These are phyloP conservation scores for Zingel zingel DNA, from an alignment of 2,113 vertebrate species.

Conservation along the genomic window DNA sequence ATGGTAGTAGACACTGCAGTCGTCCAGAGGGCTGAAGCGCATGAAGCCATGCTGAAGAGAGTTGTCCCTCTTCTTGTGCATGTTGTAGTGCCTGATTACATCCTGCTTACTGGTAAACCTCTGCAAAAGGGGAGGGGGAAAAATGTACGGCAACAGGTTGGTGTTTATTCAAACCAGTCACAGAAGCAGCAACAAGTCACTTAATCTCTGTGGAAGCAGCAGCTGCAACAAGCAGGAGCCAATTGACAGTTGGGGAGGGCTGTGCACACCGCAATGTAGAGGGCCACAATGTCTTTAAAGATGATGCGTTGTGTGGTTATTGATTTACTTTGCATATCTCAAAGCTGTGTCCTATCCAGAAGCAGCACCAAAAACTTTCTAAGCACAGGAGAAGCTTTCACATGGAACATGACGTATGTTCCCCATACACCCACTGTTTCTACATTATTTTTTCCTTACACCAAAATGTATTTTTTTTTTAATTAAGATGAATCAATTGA, in stretches of 20 bases:
- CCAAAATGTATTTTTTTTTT: conserved; percentile 59
- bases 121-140: conserved; percentile 83
- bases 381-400: conserved; percentile 45
- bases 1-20: conserved; percentile 99
- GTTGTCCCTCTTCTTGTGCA: conserved; percentile 99
- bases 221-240: conserved; percentile 81
- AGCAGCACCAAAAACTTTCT: conserved; percentile 42
- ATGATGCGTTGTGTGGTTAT: conserved; percentile 57
- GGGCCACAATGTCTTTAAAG: conserved; percentile 66
- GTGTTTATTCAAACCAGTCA: conserved; percentile 78
- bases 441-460: conserved; percentile 50
- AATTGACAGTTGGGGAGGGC: conserved; percentile 74
- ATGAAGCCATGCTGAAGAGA: conserved; percentile 99
- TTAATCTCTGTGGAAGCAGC: conserved; percentile 85
- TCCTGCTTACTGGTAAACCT: conserved; percentile 99
- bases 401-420: conserved; percentile 38
- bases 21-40: conserved; percentile 99
- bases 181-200: conserved; percentile 80
- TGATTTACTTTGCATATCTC: conserved; percentile 72
- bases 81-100: conserved; percentile 99
- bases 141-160: conserved; percentile 80
- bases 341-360: conserved; percentile 62
- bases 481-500: conserved; percentile 86
- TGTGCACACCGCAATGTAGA: conserved; percentile 65
- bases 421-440: conserved; percentile 24